phyloP scores from a whole-genome alignment of 2,113 vertebrate species.

The Bufo bufo region DNA sequence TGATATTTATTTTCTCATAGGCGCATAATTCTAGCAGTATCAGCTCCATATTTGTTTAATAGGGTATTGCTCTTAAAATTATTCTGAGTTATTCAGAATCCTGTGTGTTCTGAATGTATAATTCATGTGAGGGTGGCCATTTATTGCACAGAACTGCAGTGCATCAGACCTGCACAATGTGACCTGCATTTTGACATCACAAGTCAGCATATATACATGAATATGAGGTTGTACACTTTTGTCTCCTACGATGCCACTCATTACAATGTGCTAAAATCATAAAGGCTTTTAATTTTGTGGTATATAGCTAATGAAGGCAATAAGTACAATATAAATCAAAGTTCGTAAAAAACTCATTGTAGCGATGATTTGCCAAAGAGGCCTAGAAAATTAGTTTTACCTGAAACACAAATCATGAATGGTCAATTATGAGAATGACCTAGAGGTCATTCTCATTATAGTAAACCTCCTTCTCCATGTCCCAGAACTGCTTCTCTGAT shows the following conservation, averaged over 20 bases:
- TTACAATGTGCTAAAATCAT: background rate
- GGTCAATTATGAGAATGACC: background rate
- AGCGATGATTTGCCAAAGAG: background rate
- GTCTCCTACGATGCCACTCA: background rate
- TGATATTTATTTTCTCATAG: slow-evolving; percentile 20
- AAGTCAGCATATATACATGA: background rate
- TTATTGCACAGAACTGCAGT: background rate
- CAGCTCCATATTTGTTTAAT: slow-evolving; percentile 5
- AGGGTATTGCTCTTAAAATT: slow-evolving; percentile 1
- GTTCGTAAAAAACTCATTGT: background rate
- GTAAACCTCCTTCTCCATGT: background rate
- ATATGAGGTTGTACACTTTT: background rate
- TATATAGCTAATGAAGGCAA: background rate
- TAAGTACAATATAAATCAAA: background rate
- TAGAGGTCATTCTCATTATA: background rate
- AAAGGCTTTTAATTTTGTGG: background rate
- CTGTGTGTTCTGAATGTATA: slow-evolving; percentile 8
- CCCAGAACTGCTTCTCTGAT: background rate
- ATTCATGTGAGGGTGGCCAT: background rate
- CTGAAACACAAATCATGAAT: background rate
- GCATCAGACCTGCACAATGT: background rate
- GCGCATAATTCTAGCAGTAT: background rate
- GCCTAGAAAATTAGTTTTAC: background rate
- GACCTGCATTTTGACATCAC: slow-evolving; percentile 10
- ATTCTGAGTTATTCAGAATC: slow-evolving; percentile 4